phyloP scores from a whole-genome alignment of 2,888 invertebrate genomes.

The Drosophila prostipennis region DNA sequence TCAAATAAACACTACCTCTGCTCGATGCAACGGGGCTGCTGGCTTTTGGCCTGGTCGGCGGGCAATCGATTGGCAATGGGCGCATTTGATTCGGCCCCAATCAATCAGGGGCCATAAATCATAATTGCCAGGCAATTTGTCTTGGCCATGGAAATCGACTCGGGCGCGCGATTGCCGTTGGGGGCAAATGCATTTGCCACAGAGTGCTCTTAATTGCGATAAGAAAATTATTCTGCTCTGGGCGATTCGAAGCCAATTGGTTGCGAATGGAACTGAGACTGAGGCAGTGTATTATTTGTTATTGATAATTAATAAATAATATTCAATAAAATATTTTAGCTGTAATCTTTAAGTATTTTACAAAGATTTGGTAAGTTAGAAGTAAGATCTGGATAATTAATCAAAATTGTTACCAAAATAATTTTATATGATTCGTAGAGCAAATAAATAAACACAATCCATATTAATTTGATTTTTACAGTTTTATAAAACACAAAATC shows the following conservation, averaged over 20 bases:
- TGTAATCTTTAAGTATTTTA: no score
- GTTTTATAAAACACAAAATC: no score
- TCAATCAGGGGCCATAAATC: slow-evolving; percentile 8
- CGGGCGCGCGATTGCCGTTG: neutral
- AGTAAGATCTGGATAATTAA: no score
- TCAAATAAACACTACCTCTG: slow-evolving; percentile 63
- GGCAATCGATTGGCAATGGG: slow-evolving; percentile 48
- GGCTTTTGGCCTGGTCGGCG: slow-evolving; percentile 1
- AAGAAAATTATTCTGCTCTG: slow-evolving; percentile 3
- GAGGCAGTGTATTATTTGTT: neutral
- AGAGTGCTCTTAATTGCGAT: slow-evolving; percentile 25
- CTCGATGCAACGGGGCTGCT: slow-evolving; percentile 1
- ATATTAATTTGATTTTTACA: no score
- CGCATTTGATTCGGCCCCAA: slow-evolving; percentile 22
- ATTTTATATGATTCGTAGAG: no score
- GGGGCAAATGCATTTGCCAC: slow-evolving; percentile 31
- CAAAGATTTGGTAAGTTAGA: no score
- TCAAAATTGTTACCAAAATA: no score
- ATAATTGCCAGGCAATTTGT: slow-evolving; percentile 46
- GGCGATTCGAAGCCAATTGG: neutral
- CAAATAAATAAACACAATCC: no score
- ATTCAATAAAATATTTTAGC: no score
- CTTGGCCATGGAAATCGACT: neutral
- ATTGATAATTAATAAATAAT: no score
- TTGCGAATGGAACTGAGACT: neutral